These are phyloP conservation scores for Ceratina japonica DNA, from an alignment of 1,140 invertebrate genomes.

Conservation along the genomic window DNA sequence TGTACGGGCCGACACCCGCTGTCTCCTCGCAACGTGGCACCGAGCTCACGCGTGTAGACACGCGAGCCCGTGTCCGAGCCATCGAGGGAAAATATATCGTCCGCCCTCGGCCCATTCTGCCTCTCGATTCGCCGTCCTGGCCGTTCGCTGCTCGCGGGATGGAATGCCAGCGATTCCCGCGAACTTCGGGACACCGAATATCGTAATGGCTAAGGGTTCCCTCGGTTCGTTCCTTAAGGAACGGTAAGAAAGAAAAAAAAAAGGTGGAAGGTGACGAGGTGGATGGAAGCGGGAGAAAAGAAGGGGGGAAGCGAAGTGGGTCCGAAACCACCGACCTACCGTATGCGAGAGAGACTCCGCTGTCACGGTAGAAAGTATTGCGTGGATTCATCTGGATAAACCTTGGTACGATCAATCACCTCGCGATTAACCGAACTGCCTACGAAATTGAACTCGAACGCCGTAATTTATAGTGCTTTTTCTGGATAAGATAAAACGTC, in stretches of 20 bases:
- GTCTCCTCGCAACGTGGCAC: constrained; percentile 70
- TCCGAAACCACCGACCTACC: constrained; percentile 34
- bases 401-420: constrained; percentile 64
- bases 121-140: background rate
- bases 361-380: constrained; percentile 56
- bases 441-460: constrained; percentile 56
- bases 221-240: background rate
- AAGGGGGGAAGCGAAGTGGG: background rate
- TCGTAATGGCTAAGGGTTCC: constrained; percentile 32
- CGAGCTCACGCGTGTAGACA: constrained; percentile 64
- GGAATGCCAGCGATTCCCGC: constrained; percentile 52
- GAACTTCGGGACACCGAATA: constrained; percentile 8
- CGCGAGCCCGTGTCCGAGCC: constrained; percentile 58
- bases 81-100: constrained; percentile 51
- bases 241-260: background rate
- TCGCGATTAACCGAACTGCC: constrained; percentile 61
- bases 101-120: constrained; percentile 37
- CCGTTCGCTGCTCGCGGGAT: background rate
- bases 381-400: constrained; percentile 66
- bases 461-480: constrained; percentile 56
- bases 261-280: background rate
- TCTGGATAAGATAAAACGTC: constrained; percentile 47
- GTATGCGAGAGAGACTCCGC: constrained; percentile 43
- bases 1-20: constrained; percentile 66
- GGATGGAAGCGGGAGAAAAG: background rate